These are phyloP conservation scores for Melangyna quadrimaculata DNA, from an alignment of 2,888 invertebrate genomes.

Conservation along the genomic window DNA sequence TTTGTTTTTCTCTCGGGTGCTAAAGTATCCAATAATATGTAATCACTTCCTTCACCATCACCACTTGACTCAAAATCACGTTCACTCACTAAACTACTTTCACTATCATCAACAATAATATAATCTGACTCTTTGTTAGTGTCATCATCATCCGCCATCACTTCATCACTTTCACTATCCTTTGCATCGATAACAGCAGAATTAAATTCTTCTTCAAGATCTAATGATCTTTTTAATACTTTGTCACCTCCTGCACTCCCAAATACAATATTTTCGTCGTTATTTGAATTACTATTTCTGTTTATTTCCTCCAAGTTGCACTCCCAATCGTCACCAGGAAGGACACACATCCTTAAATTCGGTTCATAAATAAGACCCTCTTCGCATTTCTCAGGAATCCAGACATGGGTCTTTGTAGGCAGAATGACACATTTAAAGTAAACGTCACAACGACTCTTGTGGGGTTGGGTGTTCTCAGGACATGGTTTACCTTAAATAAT, in stretches of 20 bases:
- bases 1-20: constrained; percentile 35
- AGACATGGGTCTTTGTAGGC: constrained; percentile 77
- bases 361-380: constrained; percentile 80
- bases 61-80: constrained; percentile 77
- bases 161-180: constrained; percentile 71
- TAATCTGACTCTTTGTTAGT: constrained; percentile 45
- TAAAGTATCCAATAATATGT: constrained; percentile 35
- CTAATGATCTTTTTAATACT: constrained; percentile 10
- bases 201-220: constrained; percentile 54
- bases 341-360: constrained; percentile 78
- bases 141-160: too few species aligned
- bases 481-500: constrained; percentile 78
- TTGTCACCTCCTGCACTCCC: constrained; percentile 15
- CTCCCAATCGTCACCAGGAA: constrained; percentile 81
- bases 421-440: constrained; percentile 79
- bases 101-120: constrained; percentile 64
- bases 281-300: constrained; percentile 3
- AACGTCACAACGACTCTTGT: constrained; percentile 79
- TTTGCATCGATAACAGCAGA: constrained; percentile 69
- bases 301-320: constrained; percentile 75
- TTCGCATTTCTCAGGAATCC: constrained; percentile 79
- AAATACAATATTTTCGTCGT: constrained; percentile 74
- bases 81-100: constrained; percentile 57
- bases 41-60: constrained; percentile 76
- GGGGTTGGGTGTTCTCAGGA: constrained; percentile 78